These are phyloP conservation scores for Stichopus chloronotus DNA, from an alignment of 35 echinoderm and acorn worm genomes.

Conservation along the genomic window DNA sequence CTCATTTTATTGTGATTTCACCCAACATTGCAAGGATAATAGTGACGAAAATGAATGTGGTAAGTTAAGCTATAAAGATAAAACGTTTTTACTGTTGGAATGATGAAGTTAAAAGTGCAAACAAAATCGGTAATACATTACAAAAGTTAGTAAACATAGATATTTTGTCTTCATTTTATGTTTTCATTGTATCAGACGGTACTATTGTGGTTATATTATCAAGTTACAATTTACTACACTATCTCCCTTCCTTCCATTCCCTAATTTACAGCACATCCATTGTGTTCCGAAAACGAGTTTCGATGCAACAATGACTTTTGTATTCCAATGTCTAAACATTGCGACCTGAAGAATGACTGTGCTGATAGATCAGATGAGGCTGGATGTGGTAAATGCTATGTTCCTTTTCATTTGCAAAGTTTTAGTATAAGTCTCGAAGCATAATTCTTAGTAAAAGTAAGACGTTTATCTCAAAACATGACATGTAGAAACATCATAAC, in stretches of 20 bases:
- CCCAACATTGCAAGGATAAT: background rate
- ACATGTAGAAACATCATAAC: no score
- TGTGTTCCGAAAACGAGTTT: background rate
- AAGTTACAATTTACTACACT: background rate
- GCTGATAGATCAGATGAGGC: background rate
- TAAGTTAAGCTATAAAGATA: background rate
- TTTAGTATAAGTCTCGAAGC: no score
- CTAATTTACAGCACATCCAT: background rate
- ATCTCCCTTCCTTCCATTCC: background rate
- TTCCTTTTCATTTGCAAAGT: no score
- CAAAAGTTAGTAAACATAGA: no score
- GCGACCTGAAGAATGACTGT: background rate
- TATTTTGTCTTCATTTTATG: no score
- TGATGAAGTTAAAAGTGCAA: no score
- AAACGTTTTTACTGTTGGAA: background rate
- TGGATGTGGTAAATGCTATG: background rate
- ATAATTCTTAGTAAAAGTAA: no score
- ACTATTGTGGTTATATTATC: no score
- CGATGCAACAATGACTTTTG: background rate
- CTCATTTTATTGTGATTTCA: background rate
- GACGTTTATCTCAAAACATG: no score
- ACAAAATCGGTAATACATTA: no score
- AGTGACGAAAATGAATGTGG: background rate
- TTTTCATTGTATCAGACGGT: no score
- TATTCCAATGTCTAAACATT: background rate